phyloP scores from a whole-genome alignment of 2,113 vertebrate genomes.

The Haplotaxodon microlepis region DNA sequence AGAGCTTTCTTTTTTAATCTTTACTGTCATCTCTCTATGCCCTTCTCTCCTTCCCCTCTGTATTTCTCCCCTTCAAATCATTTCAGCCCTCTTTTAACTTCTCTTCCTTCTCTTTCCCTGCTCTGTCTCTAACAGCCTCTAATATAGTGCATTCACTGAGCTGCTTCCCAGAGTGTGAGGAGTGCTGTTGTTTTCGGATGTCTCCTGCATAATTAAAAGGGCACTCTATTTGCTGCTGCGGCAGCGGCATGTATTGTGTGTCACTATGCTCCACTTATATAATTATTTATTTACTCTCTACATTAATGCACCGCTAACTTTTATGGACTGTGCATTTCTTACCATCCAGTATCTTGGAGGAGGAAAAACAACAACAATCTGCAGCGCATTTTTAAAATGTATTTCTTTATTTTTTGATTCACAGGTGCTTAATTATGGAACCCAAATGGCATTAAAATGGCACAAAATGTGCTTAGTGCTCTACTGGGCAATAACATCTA shows the following conservation, averaged over 20 bases:
- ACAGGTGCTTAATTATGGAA: not conserved
- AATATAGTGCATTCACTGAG: conserved; percentile 63
- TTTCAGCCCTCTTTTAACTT: conserved; percentile 16
- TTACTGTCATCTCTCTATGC: conserved; percentile 18
- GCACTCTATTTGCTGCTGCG: conserved; percentile 64
- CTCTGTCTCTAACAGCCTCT: conserved; percentile 54
- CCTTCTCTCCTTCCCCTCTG: not conserved
- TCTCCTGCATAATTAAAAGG: conserved; percentile 79
- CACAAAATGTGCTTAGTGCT: not conserved
- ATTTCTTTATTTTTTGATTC: not conserved
- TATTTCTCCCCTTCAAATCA: conserved; percentile 36
- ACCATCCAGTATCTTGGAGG: not conserved
- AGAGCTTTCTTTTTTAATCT: conserved; percentile 42
- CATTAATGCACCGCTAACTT: conserved; percentile 39
- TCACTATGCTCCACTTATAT: conserved; percentile 61
- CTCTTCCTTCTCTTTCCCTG: not conserved
- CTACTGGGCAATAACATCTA: not conserved
- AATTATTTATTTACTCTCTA: conserved; percentile 68
- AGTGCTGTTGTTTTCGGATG: conserved; percentile 72
- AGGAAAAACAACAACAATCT: not conserved
- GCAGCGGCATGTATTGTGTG: conserved; percentile 70
- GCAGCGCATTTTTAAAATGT: not conserved
- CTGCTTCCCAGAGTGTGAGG: conserved; percentile 67
- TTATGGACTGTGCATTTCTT: conserved; percentile 38
- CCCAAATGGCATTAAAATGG: not conserved